Evolutionary conservation across 2,888 invertebrate genomes (phyloP).

Genomic region (Nesidiocoris tenuis): DNA sequence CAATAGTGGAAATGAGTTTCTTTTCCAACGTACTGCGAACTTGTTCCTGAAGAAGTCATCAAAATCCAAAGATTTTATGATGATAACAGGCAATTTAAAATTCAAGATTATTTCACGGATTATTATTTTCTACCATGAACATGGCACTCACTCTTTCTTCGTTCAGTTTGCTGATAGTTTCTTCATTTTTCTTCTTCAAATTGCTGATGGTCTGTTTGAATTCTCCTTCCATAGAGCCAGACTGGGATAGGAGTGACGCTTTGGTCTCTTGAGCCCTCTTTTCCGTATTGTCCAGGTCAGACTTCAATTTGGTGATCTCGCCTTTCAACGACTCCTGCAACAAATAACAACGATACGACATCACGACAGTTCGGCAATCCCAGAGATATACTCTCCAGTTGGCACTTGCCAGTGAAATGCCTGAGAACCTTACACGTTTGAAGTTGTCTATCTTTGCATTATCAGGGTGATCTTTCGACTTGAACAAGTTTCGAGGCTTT

Average conservation of each 20-base stretch:
- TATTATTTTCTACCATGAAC: no score
- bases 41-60: constrained; percentile 65
- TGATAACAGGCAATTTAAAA: no score
- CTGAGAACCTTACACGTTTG: constrained; percentile 6
- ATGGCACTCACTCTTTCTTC: constrained; percentile 66
- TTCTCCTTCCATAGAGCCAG: constrained; percentile 76
- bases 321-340: constrained; percentile 68
- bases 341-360: constrained; percentile 23
- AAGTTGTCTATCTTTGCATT: neutral
- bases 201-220: constrained; percentile 72
- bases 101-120: no score
- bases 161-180: constrained; percentile 70
- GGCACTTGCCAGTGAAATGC: no score
- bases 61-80: no score
- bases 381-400: no score
- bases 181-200: constrained; percentile 71
- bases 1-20: constrained; percentile 73
- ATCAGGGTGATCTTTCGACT: constrained; percentile 17
- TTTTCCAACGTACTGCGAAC: constrained; percentile 73
- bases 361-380: no score
- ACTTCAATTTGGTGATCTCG: constrained; percentile 69
- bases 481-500: constrained; percentile 27
- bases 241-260: constrained; percentile 67
- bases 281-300: constrained; percentile 74
- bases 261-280: constrained; percentile 67